Percentiles rank a stretch among this genome's conserved stretches.
phyloP scores from a whole-genome alignment of 2,113 vertebrate species.

The Sinosuthora webbiana region DNA sequence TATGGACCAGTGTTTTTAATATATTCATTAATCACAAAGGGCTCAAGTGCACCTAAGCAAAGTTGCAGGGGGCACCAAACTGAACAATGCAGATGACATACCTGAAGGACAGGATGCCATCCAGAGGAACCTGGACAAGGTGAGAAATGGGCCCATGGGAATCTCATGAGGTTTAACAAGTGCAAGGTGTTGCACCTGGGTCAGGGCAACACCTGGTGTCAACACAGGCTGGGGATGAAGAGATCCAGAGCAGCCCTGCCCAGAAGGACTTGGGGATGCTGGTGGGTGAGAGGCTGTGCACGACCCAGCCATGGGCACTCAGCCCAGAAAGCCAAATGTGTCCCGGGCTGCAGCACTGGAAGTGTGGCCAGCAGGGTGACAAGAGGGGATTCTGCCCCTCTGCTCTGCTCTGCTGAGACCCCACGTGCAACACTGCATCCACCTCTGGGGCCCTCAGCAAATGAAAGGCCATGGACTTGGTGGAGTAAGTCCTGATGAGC shows the following conservation, averaged over 20 bases:
- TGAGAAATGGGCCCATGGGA: neutral
- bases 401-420: neutral
- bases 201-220: neutral
- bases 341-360: neutral
- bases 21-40: neutral
- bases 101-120: neutral
- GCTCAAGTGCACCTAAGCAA: neutral
- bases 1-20: neutral
- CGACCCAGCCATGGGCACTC: neutral
- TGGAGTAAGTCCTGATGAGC: neutral
- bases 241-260: fast-evolving
- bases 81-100: neutral
- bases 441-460: neutral
- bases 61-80: too few relatives aligned
- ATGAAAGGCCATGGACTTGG: too few relatives aligned
- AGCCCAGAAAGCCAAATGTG: fast-evolving
- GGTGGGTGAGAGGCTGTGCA: neutral
- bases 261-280: neutral
- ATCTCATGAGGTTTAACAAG: neutral
- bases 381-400: neutral
- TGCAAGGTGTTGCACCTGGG: neutral
- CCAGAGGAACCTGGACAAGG: too few relatives aligned
- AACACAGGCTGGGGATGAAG: neutral
- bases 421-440: fast-evolving
- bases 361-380: fast-evolving